Conservation (phyloP, 2,797 vertebrate genomes). For the Artibeus jamaicensis region DNA sequence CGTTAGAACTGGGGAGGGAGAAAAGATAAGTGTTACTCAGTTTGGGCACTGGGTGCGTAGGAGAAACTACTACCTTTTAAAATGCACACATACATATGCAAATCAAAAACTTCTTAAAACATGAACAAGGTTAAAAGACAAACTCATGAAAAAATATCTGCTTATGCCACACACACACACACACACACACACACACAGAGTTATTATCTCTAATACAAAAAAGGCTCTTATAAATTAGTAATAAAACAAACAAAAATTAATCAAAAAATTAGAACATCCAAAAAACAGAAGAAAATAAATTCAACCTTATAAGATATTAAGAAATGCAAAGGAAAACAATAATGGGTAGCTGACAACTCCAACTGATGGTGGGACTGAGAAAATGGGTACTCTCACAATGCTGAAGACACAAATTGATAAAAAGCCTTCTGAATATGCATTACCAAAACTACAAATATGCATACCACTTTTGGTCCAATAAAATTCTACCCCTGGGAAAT, state of each 20-base stretch:
- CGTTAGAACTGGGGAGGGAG: background rate
- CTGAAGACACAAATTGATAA: background rate
- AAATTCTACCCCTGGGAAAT: conserved; percentile 20
- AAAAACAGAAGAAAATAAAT: conserved; percentile 14
- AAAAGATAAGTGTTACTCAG: background rate
- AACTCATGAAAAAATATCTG: background rate
- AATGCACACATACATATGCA: background rate
- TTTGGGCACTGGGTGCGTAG: background rate
- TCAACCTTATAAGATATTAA: background rate
- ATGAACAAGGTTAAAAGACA: conserved; percentile 26
- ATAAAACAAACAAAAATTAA: background rate
- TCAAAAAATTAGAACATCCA: conserved; percentile 13
- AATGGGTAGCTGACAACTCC: background rate
- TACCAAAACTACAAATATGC: conserved; percentile 17
- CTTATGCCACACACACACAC: background rate
- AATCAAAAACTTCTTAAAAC: conserved; percentile 11
- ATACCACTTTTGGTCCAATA: background rate
- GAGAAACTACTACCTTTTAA: conserved; percentile 21
- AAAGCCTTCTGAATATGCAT: conserved; percentile 5
- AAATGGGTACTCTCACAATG: background rate
- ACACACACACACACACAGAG: background rate
- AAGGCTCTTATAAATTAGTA: background rate
- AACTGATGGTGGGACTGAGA: background rate
- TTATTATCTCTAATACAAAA: background rate
- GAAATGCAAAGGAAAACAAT: conserved; percentile 8